A percentile compares a stretch with the other conserved stretches of the same genome.
These are phyloP conservation scores for Belgica antarctica DNA, from an alignment of 2,888 invertebrate genomes.

Conservation along the genomic window DNA sequence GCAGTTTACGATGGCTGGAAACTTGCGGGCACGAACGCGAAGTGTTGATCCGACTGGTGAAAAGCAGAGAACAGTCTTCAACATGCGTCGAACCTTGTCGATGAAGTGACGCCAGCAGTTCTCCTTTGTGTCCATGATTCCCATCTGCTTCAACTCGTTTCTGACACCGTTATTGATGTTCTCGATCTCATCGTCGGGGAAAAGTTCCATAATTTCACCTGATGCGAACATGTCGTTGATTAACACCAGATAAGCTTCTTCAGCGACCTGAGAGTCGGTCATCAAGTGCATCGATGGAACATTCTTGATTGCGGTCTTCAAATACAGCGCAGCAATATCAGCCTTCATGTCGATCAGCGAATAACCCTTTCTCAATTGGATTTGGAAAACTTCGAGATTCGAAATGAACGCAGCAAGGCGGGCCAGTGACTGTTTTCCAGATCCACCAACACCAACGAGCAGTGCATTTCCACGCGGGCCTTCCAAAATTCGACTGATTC, in stretches of 20 bases:
- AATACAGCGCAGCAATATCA: constrained; percentile 71
- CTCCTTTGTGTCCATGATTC: constrained; percentile 80
- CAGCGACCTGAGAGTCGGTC: constrained; percentile 91
- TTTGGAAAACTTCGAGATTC: constrained; percentile 87
- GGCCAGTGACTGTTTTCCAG: constrained; percentile 89
- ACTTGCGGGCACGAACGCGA: constrained; percentile 82
- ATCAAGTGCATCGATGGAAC: constrained; percentile 83
- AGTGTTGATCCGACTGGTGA: constrained; percentile 91
- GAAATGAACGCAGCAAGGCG: constrained; percentile 87
- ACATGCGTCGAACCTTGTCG: constrained; percentile 75
- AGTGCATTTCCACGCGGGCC: constrained; percentile 88
- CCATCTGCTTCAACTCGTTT: constrained; percentile 76
- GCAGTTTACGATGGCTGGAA: constrained; percentile 90
- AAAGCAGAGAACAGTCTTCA: constrained; percentile 84
- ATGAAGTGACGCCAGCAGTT: constrained; percentile 96
- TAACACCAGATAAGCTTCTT: constrained; percentile 85
- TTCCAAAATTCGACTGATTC: constrained; percentile 89
- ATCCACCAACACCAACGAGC: constrained; percentile 90
- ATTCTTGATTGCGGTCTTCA: constrained; percentile 83
- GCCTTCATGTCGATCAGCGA: constrained; percentile 74
- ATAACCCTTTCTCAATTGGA: constrained; percentile 88
- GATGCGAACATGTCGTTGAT: constrained; percentile 92
- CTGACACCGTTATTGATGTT: constrained; percentile 75
- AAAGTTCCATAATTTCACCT: constrained; percentile 87
- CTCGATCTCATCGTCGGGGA: constrained; percentile 87